Evolutionary conservation across 2,797 vertebrate species (phyloP).

Genomic region (Gymnoscopelus microlampas): DNA sequence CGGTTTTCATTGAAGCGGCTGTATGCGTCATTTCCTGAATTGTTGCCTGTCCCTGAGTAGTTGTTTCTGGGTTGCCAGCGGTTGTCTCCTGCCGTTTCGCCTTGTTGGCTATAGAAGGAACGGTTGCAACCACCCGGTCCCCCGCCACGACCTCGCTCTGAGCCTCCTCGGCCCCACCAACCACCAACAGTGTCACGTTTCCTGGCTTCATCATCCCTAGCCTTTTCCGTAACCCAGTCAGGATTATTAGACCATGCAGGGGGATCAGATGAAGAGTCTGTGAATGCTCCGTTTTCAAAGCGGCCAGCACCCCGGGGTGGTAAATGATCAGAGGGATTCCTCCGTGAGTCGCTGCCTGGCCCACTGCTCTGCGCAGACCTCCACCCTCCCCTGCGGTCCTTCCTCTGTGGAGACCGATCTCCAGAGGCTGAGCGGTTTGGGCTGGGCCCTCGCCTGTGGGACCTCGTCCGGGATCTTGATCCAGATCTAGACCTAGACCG

Average conservation of each 20-base stretch:
- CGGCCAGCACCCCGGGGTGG: conserved; percentile 79
- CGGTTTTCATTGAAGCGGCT: conserved; percentile 89
- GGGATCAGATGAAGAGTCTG: conserved; percentile 82
- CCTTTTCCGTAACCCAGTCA: conserved; percentile 92
- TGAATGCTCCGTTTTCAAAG: conserved; percentile 70
- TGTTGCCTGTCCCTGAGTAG: conserved; percentile 89
- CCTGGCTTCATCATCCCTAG: conserved; percentile 70
- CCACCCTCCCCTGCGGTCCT: conserved; percentile 87
- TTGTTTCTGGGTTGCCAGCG: conserved; percentile 89
- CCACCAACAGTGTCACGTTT: conserved; percentile 42
- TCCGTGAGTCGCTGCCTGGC: conserved; percentile 78
- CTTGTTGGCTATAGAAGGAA: conserved; percentile 80
- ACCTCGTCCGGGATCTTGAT: conserved; percentile 85
- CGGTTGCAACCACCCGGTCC: conserved; percentile 78
- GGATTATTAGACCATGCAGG: conserved; percentile 83
- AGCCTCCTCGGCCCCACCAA: conserved; percentile 82
- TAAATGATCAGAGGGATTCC: conserved; percentile 80
- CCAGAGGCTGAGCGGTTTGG: conserved; percentile 74
- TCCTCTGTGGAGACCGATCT: conserved; percentile 86
- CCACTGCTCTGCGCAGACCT: conserved; percentile 78
- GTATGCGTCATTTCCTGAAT: conserved; percentile 87
- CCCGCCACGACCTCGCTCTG: conserved; percentile 80
- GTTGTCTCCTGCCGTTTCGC: conserved; percentile 82
- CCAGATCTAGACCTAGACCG: conserved; percentile 70
- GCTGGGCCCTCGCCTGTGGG: conserved; percentile 60